A percentile compares a stretch with the other conserved stretches of the same genome.
These are phyloP conservation scores for Dryobotodes eremita DNA, from an alignment of 2,888 invertebrate genomes.

Conservation along the genomic window DNA sequence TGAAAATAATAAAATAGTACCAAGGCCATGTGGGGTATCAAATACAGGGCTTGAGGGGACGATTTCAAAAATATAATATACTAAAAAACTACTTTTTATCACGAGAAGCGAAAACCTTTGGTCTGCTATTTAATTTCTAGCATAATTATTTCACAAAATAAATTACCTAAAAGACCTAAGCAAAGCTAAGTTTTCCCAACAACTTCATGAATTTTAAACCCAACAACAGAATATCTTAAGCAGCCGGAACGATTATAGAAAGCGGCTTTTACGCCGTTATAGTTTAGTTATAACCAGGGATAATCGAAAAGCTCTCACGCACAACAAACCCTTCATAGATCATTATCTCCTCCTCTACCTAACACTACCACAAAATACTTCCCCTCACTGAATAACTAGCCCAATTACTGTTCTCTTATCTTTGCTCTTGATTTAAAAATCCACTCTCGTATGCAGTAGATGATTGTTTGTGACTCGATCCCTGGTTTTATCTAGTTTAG, in stretches of 20 bases:
- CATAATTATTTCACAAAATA: neutral
- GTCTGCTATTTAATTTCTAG: neutral
- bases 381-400: conserved; percentile 25
- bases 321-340: conserved; percentile 12
- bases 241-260: neutral
- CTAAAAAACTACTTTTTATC: neutral
- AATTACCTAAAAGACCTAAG: neutral
- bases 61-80: neutral
- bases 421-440: conserved; percentile 26
- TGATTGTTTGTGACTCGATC: conserved; percentile 36
- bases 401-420: conserved; percentile 34
- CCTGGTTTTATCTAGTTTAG: conserved; percentile 43
- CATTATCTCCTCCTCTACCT: neutral
- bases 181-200: neutral
- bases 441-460: conserved; percentile 21
- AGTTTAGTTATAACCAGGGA: conserved; percentile 14
- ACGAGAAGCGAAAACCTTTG: neutral
- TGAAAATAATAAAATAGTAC: no score
- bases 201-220: conserved; percentile 16
- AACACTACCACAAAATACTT: conserved; percentile 8
- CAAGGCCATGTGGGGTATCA: no score
- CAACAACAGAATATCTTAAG: neutral
- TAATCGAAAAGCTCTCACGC: conserved; percentile 27
- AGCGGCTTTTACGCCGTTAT: conserved; percentile 11
- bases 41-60: neutral